phyloP scores from a whole-genome alignment of 1,140 invertebrate species.

The Campoletis sonorensis region DNA sequence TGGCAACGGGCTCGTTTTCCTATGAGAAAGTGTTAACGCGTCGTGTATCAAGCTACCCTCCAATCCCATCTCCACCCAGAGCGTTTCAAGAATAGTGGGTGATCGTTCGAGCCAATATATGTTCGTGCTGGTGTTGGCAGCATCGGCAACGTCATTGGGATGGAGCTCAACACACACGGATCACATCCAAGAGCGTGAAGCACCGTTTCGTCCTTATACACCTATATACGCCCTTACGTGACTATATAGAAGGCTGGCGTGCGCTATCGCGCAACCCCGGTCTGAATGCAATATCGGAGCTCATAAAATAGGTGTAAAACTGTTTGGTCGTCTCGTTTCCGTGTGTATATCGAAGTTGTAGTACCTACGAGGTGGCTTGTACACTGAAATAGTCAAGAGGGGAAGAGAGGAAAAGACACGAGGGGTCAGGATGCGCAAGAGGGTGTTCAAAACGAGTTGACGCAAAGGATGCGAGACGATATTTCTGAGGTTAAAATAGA shows the following conservation, averaged over 20 bases:
- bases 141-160: not conserved
- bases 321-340: constrained; percentile 61
- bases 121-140: constrained; percentile 32
- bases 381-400: constrained; percentile 9
- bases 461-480: not conserved
- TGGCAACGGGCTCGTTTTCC: constrained; percentile 14
- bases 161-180: constrained; percentile 13
- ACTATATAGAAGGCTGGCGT: constrained; percentile 47
- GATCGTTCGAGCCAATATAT: constrained; percentile 48
- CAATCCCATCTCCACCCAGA: not conserved
- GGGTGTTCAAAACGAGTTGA: not conserved
- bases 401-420: constrained; percentile 4
- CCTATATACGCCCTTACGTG: not conserved
- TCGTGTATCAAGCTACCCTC: constrained; percentile 29
- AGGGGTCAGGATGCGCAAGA: not conserved
- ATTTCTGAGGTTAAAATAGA: not conserved
- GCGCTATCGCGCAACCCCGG: constrained; percentile 59
- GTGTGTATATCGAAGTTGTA: constrained; percentile 48
- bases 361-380: constrained; percentile 39
- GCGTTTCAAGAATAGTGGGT: not conserved
- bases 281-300: constrained; percentile 66
- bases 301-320: constrained; percentile 69
- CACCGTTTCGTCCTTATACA: constrained; percentile 42
- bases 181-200: not conserved
- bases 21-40: constrained; percentile 41